A percentile compares a stretch with the other conserved stretches of the same genome.
These are phyloP conservation scores for Microctonus hyperodae DNA, from an alignment of 2,888 invertebrate species.

Conservation along the genomic window DNA sequence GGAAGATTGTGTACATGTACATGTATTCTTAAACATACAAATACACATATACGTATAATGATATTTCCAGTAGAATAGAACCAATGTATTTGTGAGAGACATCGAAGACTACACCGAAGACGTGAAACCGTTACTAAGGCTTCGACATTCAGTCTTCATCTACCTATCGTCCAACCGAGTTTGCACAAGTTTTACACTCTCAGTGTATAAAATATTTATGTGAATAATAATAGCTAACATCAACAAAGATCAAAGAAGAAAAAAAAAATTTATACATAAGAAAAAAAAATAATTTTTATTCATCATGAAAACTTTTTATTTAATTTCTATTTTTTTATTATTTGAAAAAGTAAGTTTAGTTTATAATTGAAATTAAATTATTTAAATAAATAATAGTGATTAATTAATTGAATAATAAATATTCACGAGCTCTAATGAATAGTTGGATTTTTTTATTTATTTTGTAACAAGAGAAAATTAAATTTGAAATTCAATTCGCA, in stretches of 20 bases:
- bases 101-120: slow-evolving; percentile 48
- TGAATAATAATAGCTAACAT: no score
- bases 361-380: background rate
- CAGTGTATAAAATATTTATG: no score
- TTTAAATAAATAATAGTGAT: background rate
- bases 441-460: no score
- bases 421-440: background rate
- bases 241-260: no score
- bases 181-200: slow-evolving; percentile 10
- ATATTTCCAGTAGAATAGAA: slow-evolving; percentile 17
- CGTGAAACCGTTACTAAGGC: slow-evolving; percentile 56
- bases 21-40: slow-evolving; percentile 26
- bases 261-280: background rate
- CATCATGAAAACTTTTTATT: slow-evolving; percentile 40
- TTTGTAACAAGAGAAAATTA: no score
- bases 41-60: slow-evolving; percentile 7
- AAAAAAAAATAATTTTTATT: background rate
- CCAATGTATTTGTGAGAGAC: slow-evolving; percentile 14
- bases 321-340: slow-evolving; percentile 38
- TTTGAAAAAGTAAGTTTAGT: slow-evolving; percentile 40
- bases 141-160: slow-evolving; percentile 54
- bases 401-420: no score
- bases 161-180: slow-evolving; percentile 48
- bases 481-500: no score
- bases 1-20: slow-evolving; percentile 29